These are phyloP conservation scores for Solen grandis DNA, from an alignment of 1,140 invertebrate genomes.

Conservation along the genomic window DNA sequence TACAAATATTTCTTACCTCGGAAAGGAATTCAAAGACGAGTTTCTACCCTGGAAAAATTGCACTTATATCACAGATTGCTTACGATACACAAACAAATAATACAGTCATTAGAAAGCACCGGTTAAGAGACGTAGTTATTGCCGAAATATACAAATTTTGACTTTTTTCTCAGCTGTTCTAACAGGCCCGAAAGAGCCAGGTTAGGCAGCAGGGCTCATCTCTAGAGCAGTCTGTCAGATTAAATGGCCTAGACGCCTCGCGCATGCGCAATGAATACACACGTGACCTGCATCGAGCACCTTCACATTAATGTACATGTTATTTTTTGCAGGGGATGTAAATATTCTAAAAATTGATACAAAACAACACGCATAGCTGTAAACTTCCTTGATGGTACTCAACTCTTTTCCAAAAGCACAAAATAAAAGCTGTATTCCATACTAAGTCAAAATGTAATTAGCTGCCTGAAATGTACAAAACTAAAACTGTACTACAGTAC, in stretches of 20 bases:
- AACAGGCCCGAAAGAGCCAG: slow-evolving; percentile 56
- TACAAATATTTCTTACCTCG: slow-evolving; percentile 42
- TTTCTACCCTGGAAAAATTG: slow-evolving; percentile 57
- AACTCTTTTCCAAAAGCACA: no score
- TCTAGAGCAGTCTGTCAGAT: slow-evolving; percentile 46
- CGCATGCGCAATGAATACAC: slow-evolving; percentile 45
- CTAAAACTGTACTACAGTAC: no score
- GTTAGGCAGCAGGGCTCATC: slow-evolving; percentile 55
- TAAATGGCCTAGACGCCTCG: slow-evolving; percentile 45
- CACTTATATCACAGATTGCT: slow-evolving; percentile 56
- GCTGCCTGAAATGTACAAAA: no score
- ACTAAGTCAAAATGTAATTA: no score
- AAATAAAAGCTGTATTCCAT: no score
- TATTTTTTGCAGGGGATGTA: slow-evolving; percentile 22
- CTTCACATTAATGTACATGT: no score
- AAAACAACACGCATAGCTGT: no score
- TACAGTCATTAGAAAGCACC: slow-evolving; percentile 54
- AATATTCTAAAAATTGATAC: slow-evolving; percentile 46
- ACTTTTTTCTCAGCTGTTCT: slow-evolving; percentile 17
- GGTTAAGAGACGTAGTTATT: slow-evolving; percentile 50
- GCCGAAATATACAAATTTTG: slow-evolving; percentile 38
- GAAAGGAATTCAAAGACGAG: slow-evolving; percentile 53
- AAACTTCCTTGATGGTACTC: no score
- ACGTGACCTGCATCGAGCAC: slow-evolving; percentile 33
- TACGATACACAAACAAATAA: slow-evolving; percentile 42